Percentiles rank a stretch among this genome's conserved stretches.
Evolutionary conservation across 2,888 invertebrate genomes (phyloP).

Genomic region (Trichopria drosophilae): DNA sequence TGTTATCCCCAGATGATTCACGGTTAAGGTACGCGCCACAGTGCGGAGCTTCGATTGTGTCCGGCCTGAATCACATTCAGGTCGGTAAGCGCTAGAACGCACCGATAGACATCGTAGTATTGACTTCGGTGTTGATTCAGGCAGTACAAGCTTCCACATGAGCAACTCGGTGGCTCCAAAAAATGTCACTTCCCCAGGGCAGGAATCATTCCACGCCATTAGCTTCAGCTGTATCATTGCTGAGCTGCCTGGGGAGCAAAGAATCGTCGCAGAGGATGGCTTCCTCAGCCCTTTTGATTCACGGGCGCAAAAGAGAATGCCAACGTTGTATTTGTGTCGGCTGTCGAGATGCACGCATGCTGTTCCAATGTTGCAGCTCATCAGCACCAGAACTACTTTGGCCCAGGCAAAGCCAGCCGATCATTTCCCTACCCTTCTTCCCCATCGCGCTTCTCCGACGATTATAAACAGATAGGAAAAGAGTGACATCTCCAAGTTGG

Average conservation of each 20-base stretch:
- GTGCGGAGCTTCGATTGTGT: too few relatives aligned
- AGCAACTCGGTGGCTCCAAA: constrained; percentile 5
- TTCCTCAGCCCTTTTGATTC: constrained; percentile 37
- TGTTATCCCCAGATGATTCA: too few relatives aligned
- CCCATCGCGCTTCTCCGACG: constrained; percentile 89
- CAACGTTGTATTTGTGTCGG: constrained; percentile 91
- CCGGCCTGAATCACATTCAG: constrained; percentile 23
- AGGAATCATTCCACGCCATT: constrained; percentile 13
- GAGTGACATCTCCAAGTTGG: constrained; percentile 90
- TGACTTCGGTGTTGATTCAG: constrained; percentile 46
- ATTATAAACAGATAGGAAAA: constrained; percentile 91
- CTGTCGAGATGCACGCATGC: constrained; percentile 81
- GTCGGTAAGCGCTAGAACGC: constrained; percentile 23
- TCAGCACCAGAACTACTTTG: constrained; percentile 90
- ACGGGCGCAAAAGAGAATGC: constrained; percentile 79
- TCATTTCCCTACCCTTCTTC: constrained; percentile 92
- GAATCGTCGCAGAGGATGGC: constrained; percentile 6
- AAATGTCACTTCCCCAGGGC: constrained; percentile 21
- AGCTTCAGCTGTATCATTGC: constrained; percentile 4
- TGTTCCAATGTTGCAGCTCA: constrained; percentile 90
- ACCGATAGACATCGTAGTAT: constrained; percentile 41
- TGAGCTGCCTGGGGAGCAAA: constrained; percentile 18
- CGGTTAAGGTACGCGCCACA: too few relatives aligned
- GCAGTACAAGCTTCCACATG: constrained; percentile 45
- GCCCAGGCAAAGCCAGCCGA: constrained; percentile 95